These are phyloP conservation scores for Pangasius djambal DNA, from an alignment of 2,797 vertebrate species.

Conservation along the genomic window DNA sequence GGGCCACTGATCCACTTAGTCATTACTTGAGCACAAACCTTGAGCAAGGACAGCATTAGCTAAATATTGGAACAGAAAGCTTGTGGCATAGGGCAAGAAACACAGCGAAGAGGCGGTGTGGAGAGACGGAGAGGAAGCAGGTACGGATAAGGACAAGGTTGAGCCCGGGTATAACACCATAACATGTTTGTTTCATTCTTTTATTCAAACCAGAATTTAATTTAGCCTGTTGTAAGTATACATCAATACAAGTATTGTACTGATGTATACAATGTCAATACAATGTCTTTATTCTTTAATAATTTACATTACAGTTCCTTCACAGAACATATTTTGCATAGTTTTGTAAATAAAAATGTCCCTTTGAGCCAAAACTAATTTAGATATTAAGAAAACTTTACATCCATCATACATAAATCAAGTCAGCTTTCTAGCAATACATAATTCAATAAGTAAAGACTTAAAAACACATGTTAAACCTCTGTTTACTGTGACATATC, in stretches of 20 bases:
- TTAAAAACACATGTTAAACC: background rate
- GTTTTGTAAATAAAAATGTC: background rate
- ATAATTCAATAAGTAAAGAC: background rate
- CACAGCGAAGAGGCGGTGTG: background rate
- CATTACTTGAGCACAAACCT: conserved; percentile 30
- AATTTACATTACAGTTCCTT: background rate
- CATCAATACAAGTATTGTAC: background rate
- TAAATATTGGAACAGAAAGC: conserved; percentile 26
- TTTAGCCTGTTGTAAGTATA: background rate
- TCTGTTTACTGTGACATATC: background rate
- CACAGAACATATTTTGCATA: background rate
- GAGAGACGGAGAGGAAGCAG: background rate
- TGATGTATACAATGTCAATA: no score
- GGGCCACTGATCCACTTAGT: conserved; percentile 42
- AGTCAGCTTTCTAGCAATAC: background rate
- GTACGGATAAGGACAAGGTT: background rate
- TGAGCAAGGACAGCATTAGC: conserved; percentile 31
- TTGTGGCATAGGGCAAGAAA: background rate
- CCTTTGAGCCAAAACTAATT: background rate
- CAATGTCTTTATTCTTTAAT: background rate
- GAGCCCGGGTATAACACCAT: background rate
- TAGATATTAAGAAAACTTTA: background rate
- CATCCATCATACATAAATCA: background rate
- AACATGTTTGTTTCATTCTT: background rate
- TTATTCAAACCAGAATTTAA: background rate